Percentiles rank a stretch among this genome's conserved stretches.
phyloP scores from a whole-genome alignment of 2,888 invertebrate genomes.

The Aspidapion aeneum region DNA sequence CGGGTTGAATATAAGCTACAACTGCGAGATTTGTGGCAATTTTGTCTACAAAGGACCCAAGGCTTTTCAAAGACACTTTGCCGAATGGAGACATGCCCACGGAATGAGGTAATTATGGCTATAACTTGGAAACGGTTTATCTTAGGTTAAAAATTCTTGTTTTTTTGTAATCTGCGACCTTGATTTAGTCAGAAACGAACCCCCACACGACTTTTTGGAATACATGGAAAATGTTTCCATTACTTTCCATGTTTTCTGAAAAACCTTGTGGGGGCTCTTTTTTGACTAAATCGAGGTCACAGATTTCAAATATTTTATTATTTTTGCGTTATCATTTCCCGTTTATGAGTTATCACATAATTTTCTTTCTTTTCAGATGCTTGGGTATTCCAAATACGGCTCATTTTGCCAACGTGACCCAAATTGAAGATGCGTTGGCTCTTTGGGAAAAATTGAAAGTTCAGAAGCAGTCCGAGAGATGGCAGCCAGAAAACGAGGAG shows the following conservation, averaged over 20 bases:
- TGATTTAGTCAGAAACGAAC: no score
- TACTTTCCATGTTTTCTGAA: no score
- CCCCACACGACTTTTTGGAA: no score
- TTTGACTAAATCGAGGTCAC: no score
- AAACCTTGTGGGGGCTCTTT: no score
- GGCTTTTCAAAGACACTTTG: conserved; percentile 98
- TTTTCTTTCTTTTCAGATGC: conserved; percentile 59
- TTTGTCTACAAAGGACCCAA: conserved; percentile 98
- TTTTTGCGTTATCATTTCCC: no score
- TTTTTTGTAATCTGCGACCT: no score
- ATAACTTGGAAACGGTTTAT: no score
- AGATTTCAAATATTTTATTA: no score
- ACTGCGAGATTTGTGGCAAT: conserved; percentile 99
- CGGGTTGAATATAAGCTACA: conserved; percentile 97
- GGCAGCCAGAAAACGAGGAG: conserved; percentile 96
- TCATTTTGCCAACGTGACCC: conserved; percentile 99
- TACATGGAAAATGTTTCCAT: no score
- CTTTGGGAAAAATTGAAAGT: conserved; percentile 97
- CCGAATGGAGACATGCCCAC: conserved; percentile 85
- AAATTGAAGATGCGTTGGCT: conserved; percentile 96
- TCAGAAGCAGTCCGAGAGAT: conserved; percentile 92
- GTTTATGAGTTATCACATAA: no score
- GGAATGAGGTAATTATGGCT: conserved; percentile 65
- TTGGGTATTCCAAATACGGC: conserved; percentile 99
- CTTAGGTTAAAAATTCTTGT: no score